Percentiles rank a stretch among this genome's conserved stretches.
phyloP scores from a whole-genome alignment of 2,888 invertebrate genomes.

The Chymomyza amoena region DNA sequence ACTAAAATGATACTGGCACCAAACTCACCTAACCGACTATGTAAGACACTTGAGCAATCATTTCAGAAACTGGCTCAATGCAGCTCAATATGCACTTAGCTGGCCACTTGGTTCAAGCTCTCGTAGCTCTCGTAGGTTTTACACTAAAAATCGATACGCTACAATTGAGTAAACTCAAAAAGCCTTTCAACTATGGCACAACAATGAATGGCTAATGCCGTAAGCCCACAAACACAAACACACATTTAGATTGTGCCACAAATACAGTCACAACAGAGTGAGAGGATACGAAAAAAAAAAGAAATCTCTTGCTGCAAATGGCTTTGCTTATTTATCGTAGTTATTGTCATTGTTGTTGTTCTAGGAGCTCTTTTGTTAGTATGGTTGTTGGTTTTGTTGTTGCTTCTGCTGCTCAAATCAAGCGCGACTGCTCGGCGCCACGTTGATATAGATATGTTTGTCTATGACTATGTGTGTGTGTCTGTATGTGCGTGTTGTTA shows the following conservation, averaged over 20 bases:
- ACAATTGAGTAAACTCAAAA: constrained; percentile 15
- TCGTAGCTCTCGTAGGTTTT: background rate
- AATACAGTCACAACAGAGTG: background rate
- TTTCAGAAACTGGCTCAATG: constrained; percentile 1
- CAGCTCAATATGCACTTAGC: constrained; percentile 8
- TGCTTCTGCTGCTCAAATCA: background rate
- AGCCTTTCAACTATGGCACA: background rate
- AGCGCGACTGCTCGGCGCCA: constrained; percentile 7
- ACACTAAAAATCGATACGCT: constrained; percentile 21
- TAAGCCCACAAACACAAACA: background rate
- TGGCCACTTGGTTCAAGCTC: background rate
- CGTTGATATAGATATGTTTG: background rate
- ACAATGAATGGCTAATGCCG: constrained; percentile 11
- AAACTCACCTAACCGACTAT: background rate
- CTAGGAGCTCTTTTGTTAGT: background rate
- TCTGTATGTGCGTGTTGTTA: constrained; percentile 36
- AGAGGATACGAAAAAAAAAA: background rate
- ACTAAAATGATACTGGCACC: background rate
- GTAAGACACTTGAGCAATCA: background rate
- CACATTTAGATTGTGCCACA: background rate
- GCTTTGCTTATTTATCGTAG: constrained; percentile 9
- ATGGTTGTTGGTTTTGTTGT: background rate
- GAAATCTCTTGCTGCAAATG: background rate
- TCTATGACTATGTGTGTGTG: background rate
- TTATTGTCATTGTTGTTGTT: background rate